phyloP scores from a whole-genome alignment of 2,797 vertebrate species.

The Lepus townsendii region DNA sequence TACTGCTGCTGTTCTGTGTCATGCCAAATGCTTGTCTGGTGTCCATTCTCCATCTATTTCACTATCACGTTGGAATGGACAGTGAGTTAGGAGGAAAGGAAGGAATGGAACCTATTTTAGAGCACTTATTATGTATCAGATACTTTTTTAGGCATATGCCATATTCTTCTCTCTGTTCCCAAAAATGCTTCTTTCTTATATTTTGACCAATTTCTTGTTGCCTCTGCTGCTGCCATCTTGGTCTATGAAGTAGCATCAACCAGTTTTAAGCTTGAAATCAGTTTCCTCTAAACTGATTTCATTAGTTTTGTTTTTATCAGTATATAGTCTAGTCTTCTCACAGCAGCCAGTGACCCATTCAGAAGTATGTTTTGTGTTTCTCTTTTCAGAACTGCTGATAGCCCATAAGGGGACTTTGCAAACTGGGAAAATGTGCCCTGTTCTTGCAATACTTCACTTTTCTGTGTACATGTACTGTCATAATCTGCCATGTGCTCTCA shows the following conservation, averaged over 20 bases:
- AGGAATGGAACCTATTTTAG: neutral
- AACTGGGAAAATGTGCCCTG: neutral
- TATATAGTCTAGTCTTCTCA: neutral
- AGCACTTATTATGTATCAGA: neutral
- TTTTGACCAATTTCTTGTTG: neutral
- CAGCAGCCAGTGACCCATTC: neutral
- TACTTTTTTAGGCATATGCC: too few relatives aligned
- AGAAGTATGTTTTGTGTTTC: neutral
- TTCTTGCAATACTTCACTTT: neutral
- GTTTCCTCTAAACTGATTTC: neutral
- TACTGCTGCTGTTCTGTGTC: accelerated
- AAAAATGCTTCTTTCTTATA: neutral
- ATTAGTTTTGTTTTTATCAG: neutral
- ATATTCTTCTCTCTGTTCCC: neutral
- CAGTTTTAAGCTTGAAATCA: too few relatives aligned
- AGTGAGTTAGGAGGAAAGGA: neutral
- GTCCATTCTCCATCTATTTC: neutral
- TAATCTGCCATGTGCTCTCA: too few relatives aligned
- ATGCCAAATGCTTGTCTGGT: neutral
- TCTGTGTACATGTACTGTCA: neutral
- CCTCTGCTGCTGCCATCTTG: neutral
- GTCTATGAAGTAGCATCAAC: too few relatives aligned
- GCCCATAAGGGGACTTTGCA: neutral
- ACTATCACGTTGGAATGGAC: neutral
- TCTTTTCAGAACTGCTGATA: neutral